Conservation (phyloP, 2,113 vertebrate genomes). For the Dromiciops gliroides region DNA sequence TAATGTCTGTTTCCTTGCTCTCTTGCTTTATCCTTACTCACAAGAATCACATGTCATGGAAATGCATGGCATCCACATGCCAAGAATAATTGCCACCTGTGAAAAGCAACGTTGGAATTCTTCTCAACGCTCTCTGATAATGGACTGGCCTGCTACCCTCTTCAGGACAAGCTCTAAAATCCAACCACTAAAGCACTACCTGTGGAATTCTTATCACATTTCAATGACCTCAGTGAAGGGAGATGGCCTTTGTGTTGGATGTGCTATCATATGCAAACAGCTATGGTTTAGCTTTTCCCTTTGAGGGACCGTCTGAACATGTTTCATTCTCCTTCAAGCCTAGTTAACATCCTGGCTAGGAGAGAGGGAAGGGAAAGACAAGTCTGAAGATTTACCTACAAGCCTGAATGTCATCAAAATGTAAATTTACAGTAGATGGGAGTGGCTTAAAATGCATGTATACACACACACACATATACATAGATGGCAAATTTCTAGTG, state of each 20-base stretch:
- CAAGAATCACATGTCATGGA: neutral
- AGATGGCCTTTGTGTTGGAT: neutral
- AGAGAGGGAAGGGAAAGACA: neutral
- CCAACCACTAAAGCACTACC: neutral
- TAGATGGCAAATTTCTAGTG: neutral
- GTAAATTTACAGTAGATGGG: neutral
- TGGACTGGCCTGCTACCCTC: neutral
- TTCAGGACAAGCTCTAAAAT: neutral
- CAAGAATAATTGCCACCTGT: too few relatives aligned
- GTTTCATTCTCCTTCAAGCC: neutral
- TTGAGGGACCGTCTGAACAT: neutral
- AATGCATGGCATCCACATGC: neutral
- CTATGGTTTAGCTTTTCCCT: neutral
- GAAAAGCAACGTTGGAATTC: neutral
- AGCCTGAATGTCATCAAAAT: neutral
- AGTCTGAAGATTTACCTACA: neutral
- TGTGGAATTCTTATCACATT: neutral
- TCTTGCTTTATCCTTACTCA: slow-evolving; percentile 15
- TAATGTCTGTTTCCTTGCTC: neutral
- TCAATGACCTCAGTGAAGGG: neutral
- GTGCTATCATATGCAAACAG: neutral
- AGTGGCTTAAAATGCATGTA: neutral
- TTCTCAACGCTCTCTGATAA: neutral
- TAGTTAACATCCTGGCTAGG: neutral
- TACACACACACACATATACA: neutral